Conservation (phyloP, 2,888 invertebrate genomes). For the Tetropium fuscum region DNA sequence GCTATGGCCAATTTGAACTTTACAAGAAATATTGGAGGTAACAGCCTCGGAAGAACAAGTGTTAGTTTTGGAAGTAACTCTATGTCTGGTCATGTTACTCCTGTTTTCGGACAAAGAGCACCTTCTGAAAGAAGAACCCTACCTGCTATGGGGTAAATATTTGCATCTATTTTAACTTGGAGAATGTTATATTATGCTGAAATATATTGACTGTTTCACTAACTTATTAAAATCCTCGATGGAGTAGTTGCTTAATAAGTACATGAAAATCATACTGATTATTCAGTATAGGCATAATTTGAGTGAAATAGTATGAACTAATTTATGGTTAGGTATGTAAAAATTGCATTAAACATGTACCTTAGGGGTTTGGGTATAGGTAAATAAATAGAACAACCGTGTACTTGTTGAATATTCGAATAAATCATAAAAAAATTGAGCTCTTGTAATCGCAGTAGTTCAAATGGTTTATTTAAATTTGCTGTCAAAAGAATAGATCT, state of each 20-base stretch:
- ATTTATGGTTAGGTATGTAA: background rate
- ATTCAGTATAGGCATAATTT: background rate
- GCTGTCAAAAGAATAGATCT: constrained; percentile 6
- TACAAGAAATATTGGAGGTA: constrained; percentile 90
- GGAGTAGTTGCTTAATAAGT: background rate
- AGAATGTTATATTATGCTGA: background rate
- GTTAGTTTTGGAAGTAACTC: constrained; percentile 76
- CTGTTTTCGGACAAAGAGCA: constrained; percentile 84
- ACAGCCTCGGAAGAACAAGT: constrained; percentile 75
- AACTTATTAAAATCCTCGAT: too few species aligned
- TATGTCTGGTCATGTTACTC: constrained; percentile 82
- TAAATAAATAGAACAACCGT: too few species aligned
- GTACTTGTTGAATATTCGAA: too few species aligned
- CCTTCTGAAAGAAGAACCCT: constrained; percentile 81
- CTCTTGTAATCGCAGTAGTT: constrained; percentile 6
- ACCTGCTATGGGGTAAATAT: constrained; percentile 65
- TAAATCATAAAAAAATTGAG: background rate
- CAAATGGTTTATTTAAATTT: constrained; percentile 2
- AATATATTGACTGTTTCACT: constrained; percentile 7
- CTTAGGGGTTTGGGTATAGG: too few species aligned
- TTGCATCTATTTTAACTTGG: constrained; percentile 3
- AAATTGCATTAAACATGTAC: background rate
- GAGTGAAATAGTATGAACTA: constrained; percentile 9
- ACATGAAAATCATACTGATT: background rate
- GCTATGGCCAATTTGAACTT: constrained; percentile 96